Evolutionary conservation across 53 echinoderm and acorn worm species (phyloP), one percentile per base, ranked within the genome.

Genomic region (Echinarachnius parma): DNA sequence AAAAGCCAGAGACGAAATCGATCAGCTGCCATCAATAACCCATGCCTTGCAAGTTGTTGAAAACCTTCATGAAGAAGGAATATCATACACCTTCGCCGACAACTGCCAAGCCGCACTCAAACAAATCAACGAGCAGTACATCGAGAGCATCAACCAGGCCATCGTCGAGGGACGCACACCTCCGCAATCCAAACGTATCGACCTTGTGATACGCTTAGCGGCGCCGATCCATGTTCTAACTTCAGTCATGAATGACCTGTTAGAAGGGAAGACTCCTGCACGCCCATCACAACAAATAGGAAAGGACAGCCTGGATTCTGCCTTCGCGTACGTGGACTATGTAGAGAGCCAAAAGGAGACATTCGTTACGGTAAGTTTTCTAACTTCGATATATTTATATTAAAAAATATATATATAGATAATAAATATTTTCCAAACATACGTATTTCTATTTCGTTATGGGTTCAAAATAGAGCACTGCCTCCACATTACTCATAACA

Each of bases 181-280:
- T 20, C 69, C 69, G 28, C 50, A 68, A 28, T 46, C 69, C 2
- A 68, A 68, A 33, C 47, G 49, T 27, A 18, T 68, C 21, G 69
- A 68, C 8, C 34, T 68, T 1, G 5, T 68, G 27, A 1, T 68
- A 19, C 70, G 53, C 1, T 33, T 70, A 15, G 70, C 70, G 0
- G 34, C 45, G 16, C 45, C 64, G 4, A 64, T 64, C 10, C 64
- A 64, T 16, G 45, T 64, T 1, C 26, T 64, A 2, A 27, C 45
- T 1, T 64, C 64, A 1, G 10, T 64, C 20, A n/a, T 64, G 2
- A 45, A 27, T 11, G 28, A 39, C n/a, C 25, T 64, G 3, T 28
- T 64, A 0, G 9, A 27, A 2, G 64, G 25, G 27, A 46, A 24
- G 4, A 22, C 25, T 1, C 64, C 64, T 9, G 4, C 27, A 34